Evolutionary conservation across 2,888 invertebrate species (phyloP), one percentile per base, ranked within the genome.

Genomic region (Lasioglossum lativentre): DNA sequence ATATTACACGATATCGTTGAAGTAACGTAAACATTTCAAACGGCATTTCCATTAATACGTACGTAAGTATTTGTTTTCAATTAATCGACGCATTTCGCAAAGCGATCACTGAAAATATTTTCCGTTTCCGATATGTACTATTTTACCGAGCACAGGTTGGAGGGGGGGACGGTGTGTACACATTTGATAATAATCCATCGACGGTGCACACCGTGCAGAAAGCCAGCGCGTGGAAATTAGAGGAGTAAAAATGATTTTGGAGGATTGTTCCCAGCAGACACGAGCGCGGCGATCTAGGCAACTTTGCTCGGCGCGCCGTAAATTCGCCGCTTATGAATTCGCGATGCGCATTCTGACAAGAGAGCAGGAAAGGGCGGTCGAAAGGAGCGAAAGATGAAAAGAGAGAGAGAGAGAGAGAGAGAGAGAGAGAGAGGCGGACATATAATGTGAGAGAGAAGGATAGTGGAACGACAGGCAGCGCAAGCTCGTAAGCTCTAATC

Each of bases 401-500:
- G 16, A 63, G 63, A 12, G 30, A 30, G 19, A 6, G 5, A 14
- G 30, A 63, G 8, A 6, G 34, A 8, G 16, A 34, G 16, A 63
- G 16, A 63, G 30, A 16, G 30, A 12, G 14, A 30, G 14, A 4
- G 38, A 12, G 14, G n/a, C n/a, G n/a, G n/a, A n/a, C n/a, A n/a
- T n/a, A n/a, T n/a, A n/a, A n/a, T n/a, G n/a, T n/a, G n/a, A 59
- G 4, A 16, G 16, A n/a, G 30, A n/a, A 27, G 19, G 19, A 30
- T 10, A 8, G 34, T 56, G 66, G 45, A 47, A 34, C 45, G 27
- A 78, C 52, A 45, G 73, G 73, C 40, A 45, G 71, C 56, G 42
- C 73, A 59, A 83, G 63, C 83, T 87, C 74, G 79, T 85, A 85
- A 90, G 83, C 85, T 89, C 75, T 86, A 83, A 87, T 86, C 71